Evolutionary conservation across 2,888 invertebrate genomes (phyloP), one percentile per base, ranked within the genome.

Genomic region (Phlogophora meticulosa): DNA sequence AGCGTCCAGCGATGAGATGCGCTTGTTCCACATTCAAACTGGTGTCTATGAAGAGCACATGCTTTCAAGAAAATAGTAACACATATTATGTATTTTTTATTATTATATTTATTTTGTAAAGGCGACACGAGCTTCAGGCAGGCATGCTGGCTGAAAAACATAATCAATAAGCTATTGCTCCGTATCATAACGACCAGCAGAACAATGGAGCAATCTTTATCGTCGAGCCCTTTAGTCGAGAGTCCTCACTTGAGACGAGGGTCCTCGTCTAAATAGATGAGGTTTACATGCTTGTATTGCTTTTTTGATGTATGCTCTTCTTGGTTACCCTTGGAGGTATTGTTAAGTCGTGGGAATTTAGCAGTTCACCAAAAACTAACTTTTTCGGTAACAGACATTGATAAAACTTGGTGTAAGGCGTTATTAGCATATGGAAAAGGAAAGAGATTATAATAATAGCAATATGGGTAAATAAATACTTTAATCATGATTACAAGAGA

Each of bases 211-310:
- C 57, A 43, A 61, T 28, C 48, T 57, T 48, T 40, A 56, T 17
- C 61, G 46, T 17, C n/a, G 34, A 24, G 62, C 32, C n/a, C 82
- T 81, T 51, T 13, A 34, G 13, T 65, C 36, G 32, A 81, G 71
- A 15, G 70, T 17, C 4, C 66, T 63, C 53, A 24, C 66, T 63
- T 28, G 24, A 63, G 57, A 15, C 13, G 24, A 72, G 57, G 64
- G 70, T 45, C 17, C 57, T 72, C 49, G 52, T 46, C 57, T 76
- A 70, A 81, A 80, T 55, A 79, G 69, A 49, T 70, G 64, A 17
- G 57, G 68, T 73, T 73, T 58, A 60, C 56, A 52, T 45, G 55
- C 60, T 64, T 77, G 58, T 73, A 13, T 43, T 28, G 36, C 38
- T 52, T 43, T 63, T 71, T 43, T 34, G 9, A 7, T 42, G 36